Conservation (phyloP, 1,140 invertebrate species). For the Caenorhabditis remanei region DNA sequence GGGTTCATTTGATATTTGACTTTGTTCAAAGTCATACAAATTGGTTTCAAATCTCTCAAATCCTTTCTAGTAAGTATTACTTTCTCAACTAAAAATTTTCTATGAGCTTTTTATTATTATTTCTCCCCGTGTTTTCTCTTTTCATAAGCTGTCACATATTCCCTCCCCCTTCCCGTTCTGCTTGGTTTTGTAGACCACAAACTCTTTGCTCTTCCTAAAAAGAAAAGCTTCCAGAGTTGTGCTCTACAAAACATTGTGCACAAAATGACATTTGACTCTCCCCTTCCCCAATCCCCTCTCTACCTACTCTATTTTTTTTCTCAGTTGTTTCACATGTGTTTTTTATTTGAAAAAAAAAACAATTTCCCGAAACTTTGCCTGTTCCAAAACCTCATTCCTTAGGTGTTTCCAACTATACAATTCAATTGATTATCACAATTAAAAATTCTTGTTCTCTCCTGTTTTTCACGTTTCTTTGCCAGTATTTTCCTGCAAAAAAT, state of each 20-base stretch:
- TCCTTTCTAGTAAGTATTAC: neutral
- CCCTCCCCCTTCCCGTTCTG: neutral
- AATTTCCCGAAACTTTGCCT: neutral
- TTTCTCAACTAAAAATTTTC: neutral
- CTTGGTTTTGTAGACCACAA: conserved; percentile 37
- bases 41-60: neutral
- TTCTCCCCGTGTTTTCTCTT: conserved; percentile 7
- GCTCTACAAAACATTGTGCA: conserved; percentile 50
- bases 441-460: conserved; percentile 23
- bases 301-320: neutral
- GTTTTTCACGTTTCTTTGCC: neutral
- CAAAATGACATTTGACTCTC: conserved; percentile 44
- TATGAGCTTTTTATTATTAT: conserved; percentile 43
- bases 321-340: conserved; percentile 4
- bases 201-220: neutral
- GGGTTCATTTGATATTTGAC: conserved; percentile 17
- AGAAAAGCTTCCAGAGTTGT: conserved; percentile 3
- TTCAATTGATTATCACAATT: conserved; percentile 46
- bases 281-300: neutral
- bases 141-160: conserved; percentile 26
- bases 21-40: neutral
- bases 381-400: neutral
- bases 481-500: neutral
- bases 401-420: conserved; percentile 14
- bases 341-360: neutral